Conservation (phyloP, 2,113 vertebrate genomes). For the Chaetodon trifascialis region DNA sequence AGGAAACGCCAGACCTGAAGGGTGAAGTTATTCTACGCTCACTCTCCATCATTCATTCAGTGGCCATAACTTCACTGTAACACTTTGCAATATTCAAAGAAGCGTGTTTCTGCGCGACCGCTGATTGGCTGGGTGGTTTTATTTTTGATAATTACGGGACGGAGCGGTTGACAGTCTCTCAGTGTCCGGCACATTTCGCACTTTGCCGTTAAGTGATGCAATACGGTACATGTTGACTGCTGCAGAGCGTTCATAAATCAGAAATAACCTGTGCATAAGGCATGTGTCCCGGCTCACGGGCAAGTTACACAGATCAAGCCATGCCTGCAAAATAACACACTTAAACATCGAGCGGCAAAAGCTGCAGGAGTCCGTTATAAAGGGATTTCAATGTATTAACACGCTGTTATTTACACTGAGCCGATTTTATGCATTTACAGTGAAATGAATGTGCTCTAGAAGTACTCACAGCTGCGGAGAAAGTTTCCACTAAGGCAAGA, state of each 20-base stretch:
- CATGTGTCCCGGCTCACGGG: constrained; percentile 38
- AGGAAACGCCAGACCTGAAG: background rate
- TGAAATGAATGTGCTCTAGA: background rate
- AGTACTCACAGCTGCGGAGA: constrained; percentile 82
- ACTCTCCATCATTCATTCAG: constrained; percentile 45
- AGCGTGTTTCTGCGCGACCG: constrained; percentile 52
- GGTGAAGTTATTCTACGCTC: background rate
- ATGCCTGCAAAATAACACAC: constrained; percentile 3
- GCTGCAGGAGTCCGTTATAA: background rate
- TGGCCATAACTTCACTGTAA: constrained; percentile 44
- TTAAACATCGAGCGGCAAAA: background rate
- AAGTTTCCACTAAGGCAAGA: constrained; percentile 80
- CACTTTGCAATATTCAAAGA: constrained; percentile 50
- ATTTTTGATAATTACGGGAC: constrained; percentile 33
- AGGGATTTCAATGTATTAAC: background rate
- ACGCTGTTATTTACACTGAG: background rate
- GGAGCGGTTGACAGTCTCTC: background rate
- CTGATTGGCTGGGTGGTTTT: constrained; percentile 72
- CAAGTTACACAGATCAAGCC: constrained; percentile 39
- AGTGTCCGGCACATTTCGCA: background rate
- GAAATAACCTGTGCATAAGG: constrained; percentile 12
- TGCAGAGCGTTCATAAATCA: constrained; percentile 54
- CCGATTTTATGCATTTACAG: background rate
- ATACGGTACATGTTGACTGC: constrained; percentile 48
- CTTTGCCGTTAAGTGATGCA: constrained; percentile 39